A percentile compares a stretch with the other conserved stretches of the same genome.
These are phyloP conservation scores for Pheucticus melanocephalus DNA, from an alignment of 2,113 vertebrate species.

Conservation along the genomic window DNA sequence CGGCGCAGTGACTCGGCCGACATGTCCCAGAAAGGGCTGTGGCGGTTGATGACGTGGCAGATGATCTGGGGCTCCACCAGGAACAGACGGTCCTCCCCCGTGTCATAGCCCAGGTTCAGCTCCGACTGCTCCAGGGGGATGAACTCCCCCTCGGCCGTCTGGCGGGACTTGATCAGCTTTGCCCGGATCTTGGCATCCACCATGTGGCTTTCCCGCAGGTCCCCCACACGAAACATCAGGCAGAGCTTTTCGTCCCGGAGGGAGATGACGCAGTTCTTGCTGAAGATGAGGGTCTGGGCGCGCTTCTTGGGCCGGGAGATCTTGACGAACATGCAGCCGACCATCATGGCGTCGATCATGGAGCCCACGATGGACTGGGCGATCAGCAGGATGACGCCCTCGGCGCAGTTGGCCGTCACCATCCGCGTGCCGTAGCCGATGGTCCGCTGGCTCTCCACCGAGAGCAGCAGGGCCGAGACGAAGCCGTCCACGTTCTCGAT, in stretches of 20 bases:
- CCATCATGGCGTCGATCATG: constrained; percentile 84
- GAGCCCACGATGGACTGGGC: constrained; percentile 81
- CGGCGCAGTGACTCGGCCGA: constrained; percentile 67
- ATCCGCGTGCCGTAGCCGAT: constrained; percentile 82
- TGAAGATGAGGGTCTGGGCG: constrained; percentile 85
- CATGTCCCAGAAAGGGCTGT: constrained; percentile 84
- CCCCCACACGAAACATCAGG: constrained; percentile 83
- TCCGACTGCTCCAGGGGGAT: constrained; percentile 85
- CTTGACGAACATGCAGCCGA: constrained; percentile 88
- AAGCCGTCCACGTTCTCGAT: constrained; percentile 81
- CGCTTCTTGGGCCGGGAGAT: constrained; percentile 85
- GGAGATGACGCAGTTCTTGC: constrained; percentile 81
- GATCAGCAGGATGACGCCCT: constrained; percentile 79
- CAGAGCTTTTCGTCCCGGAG: constrained; percentile 77
- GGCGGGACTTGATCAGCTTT: constrained; percentile 85
- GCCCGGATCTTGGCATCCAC: constrained; percentile 85
- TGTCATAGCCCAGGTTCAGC: constrained; percentile 84
- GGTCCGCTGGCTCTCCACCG: constrained; percentile 82
- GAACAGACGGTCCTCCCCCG: constrained; percentile 79
- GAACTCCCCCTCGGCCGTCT: constrained; percentile 83
- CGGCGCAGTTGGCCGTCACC: constrained; percentile 78
- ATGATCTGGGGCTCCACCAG: constrained; percentile 85
- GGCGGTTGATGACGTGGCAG: constrained; percentile 77
- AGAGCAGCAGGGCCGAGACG: constrained; percentile 80
- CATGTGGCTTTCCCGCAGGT: constrained; percentile 84